phyloP scores from a whole-genome alignment of 2,113 vertebrate species.

The Podiceps cristatus region DNA sequence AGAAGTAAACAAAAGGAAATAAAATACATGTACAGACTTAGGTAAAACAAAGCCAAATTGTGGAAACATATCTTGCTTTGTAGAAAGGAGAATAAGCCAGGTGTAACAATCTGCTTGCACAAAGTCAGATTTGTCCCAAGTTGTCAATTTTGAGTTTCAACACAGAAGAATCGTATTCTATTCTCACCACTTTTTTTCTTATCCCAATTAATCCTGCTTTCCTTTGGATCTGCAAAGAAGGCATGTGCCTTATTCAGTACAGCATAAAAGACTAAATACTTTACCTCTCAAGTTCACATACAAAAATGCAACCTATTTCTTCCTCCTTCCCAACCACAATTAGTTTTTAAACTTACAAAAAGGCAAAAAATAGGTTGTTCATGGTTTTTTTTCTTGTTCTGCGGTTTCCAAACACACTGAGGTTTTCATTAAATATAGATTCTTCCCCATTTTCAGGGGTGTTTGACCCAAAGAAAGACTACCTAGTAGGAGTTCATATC shows the following conservation, averaged over 20 bases:
- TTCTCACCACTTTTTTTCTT: not conserved
- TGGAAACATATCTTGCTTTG: not conserved
- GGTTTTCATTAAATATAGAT: conserved; percentile 40
- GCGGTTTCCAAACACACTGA: conserved; percentile 36
- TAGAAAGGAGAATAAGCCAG: not conserved
- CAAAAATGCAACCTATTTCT: conserved; percentile 49
- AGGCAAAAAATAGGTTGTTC: conserved; percentile 39
- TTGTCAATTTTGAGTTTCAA: not conserved
- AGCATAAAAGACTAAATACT: conserved; percentile 17
- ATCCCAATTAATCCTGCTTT: not conserved
- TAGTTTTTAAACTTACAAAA: conserved; percentile 39
- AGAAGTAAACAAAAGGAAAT: not conserved
- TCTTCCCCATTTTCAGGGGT: conserved; percentile 34
- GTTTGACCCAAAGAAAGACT: conserved; percentile 57
- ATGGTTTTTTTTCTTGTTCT: conserved; percentile 11
- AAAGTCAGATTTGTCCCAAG: not conserved
- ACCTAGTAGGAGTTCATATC: conserved; percentile 46
- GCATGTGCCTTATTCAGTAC: not conserved
- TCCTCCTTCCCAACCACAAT: conserved; percentile 16
- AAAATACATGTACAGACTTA: not conserved
- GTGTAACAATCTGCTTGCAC: not conserved
- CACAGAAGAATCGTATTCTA: not conserved
- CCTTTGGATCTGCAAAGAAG: conserved; percentile 7
- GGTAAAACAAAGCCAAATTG: not conserved
- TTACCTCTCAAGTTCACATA: conserved; percentile 5